Base-by-base conservation (phyloP, 2,888 invertebrate genomes). In the Brachyopa scutellaris region DNA sequence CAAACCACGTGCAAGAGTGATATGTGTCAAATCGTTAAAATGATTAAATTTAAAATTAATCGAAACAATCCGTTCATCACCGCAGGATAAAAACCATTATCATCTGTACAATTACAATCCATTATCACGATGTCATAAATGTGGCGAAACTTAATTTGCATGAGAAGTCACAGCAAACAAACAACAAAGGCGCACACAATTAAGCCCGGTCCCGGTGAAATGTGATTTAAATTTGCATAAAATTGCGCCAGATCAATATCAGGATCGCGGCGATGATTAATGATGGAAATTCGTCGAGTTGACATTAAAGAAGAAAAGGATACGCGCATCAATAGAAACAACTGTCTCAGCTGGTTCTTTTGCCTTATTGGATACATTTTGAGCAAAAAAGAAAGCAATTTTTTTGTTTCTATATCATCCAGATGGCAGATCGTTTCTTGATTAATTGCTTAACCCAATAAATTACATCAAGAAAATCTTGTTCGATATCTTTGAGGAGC, bases 401-500 rank as follows among this genome's bases (percentile, higher is more conserved):
- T 33, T 51, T 66, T 72, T 15, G 26, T 40, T 57, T 26, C 19
- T 11, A 42, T 23, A 17, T 5, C 51, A 33, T 59, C 69, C 64
- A 70, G 64, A 67, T 66, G 82, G 70, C 26, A 47, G 53, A 29
- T 11, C 9, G 31, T 9, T 57, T 49, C 36, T 78, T 78, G 83
- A 83, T 83, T 78, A 83, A 83, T 78, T 78, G 67, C 57, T 83
- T 67, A 78, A 73, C 78, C 76, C 66, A 78, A 83, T 83, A 83
- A 83, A 62, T 83, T 83, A 78, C 78, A 78, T 66, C 78, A 67
- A 45, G 62, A 57, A 83, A 83, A 62, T 64, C 83, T 55, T 72
- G 76, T 72, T 72, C 66, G 66, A 66, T 40, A 26, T 69, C 45
- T 51, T 66, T 66, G 33, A 66, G 53, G 57, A 70, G 17, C 82